Conservation (phyloP, 1,140 invertebrate species). For the Schmidtea mediterranea region DNA sequence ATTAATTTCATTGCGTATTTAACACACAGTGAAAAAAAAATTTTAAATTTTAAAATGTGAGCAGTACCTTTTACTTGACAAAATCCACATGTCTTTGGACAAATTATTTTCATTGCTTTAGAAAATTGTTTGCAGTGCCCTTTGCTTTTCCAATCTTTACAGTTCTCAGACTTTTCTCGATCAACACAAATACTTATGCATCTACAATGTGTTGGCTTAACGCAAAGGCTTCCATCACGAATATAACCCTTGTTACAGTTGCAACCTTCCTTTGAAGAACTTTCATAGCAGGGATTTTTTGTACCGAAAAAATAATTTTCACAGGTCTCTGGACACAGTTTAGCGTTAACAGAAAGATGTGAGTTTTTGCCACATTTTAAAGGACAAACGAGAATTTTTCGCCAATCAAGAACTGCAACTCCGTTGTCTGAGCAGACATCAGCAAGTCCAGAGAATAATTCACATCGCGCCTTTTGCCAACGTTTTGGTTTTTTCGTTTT, state of each 20-base stretch:
- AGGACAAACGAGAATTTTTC: background rate
- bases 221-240: conserved; percentile 1
- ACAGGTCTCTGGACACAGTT: conserved; percentile 4
- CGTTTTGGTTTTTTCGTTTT: background rate
- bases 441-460: background rate
- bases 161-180: background rate
- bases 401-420: background rate
- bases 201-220: conserved; percentile 2
- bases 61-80: background rate
- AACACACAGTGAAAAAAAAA: too few species aligned
- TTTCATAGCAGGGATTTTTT: background rate
- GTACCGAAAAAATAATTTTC: conserved; percentile 6
- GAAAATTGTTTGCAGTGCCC: background rate
- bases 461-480: background rate
- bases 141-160: background rate
- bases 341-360: background rate
- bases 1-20: too few species aligned
- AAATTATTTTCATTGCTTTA: background rate
- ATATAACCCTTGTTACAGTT: conserved; percentile 1
- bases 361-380: background rate
- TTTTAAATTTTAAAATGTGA: too few species aligned
- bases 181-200: background rate
- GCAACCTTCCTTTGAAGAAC: background rate
- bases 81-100: background rate
- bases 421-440: background rate